Conservation (phyloP, 1,140 invertebrate species). For the Aphis craccivora region DNA sequence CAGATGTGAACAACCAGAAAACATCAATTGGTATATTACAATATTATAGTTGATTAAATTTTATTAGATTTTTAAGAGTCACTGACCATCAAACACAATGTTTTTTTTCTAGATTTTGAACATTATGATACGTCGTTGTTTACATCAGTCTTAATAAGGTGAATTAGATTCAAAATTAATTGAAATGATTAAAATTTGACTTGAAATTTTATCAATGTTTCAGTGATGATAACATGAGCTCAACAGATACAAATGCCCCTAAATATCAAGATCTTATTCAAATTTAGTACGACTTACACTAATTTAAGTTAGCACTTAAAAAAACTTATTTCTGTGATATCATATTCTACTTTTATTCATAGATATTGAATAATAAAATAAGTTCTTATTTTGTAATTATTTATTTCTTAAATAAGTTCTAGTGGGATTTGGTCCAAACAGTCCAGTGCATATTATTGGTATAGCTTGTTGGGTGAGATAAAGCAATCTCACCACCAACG, state of each 20-base stretch:
- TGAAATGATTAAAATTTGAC: background rate
- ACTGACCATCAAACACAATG: background rate
- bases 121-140: constrained; percentile 12
- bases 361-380: background rate
- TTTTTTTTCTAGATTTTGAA: constrained; percentile 23
- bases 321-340: constrained; percentile 42
- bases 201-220: constrained; percentile 29
- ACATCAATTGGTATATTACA: constrained; percentile 53
- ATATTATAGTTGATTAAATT: background rate
- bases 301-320: constrained; percentile 4
- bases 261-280: constrained; percentile 57
- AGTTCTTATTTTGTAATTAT: background rate
- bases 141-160: constrained; percentile 41
- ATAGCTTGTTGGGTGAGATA: background rate
- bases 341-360: background rate
- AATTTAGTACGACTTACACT: constrained; percentile 12
- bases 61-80: background rate
- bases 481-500: background rate
- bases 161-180: background rate
- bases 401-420: background rate
- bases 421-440: constrained; percentile 31
- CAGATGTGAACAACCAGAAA: constrained; percentile 32
- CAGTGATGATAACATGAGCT: constrained; percentile 27
- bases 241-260: background rate
- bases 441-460: constrained; percentile 13